Base-by-base conservation (phyloP, 2,113 vertebrate genomes). In the Platysternon megacephalum region DNA sequence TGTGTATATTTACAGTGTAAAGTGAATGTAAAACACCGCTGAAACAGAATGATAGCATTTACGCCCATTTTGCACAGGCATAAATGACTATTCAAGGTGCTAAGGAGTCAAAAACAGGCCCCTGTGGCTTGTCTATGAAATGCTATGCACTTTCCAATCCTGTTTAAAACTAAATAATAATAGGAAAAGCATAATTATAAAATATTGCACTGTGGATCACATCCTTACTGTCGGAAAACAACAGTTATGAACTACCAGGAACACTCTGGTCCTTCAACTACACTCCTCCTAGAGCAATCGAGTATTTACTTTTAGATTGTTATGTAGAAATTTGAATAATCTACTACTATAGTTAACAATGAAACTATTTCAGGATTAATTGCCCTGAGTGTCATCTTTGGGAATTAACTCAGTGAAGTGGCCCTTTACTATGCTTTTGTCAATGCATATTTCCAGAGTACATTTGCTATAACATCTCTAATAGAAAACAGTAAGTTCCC, bases 401-500 rank as follows among this genome's bases (percentile, higher is more conserved):
- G 1, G 24, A 72, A n/a, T 79, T 91, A 53, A 10, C 11, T 39
- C 35, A 95, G 52, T 84, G 12, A 84, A 39, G 79, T 11, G 26
- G 12, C 72, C 28, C 84, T 46, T 90, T 88, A 89, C 16, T 26
- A 35, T 72, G 29, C 87, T 14, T 58, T 94, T 87, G 48, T 49
- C 85, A 85, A 83, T 24, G 8, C 11, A 8, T 72, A n/a, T 85
- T 74, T 88, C 13, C 55, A 85, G 21, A 82, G 2, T 39, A 68
- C 79, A 86, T 74, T 79, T 85, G 22, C 52, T 83, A 52, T 22
- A 42, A 58, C 28, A 87, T 5, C 9, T 8, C 76, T 48, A 89
- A 3, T 61, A 87, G 92, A 61, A 96, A 92, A 82, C 46, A 96
- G 32, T 39, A 94, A 89, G 92, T 95, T 51, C 79, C 86, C 99